Conservation (phyloP, 2,888 invertebrate species). For the Dasysyrphus tricinctus region DNA sequence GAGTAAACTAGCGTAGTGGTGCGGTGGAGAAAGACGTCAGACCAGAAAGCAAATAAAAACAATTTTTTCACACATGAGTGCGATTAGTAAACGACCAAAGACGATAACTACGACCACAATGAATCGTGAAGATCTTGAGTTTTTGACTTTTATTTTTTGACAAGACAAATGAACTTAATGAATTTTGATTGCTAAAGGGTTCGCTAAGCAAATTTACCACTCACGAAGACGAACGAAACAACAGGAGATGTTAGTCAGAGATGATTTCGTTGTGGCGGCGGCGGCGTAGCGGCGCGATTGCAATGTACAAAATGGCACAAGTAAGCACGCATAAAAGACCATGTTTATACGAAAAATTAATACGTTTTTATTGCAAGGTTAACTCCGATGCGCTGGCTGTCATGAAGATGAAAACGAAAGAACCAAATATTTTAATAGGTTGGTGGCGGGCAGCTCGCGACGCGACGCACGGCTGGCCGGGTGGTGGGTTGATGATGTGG, state of each 20-base stretch:
- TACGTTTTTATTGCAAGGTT: conserved; percentile 63
- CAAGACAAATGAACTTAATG: conserved; percentile 74
- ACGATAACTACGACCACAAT: conserved; percentile 41
- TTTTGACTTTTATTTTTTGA: conserved; percentile 46
- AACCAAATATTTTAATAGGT: conserved; percentile 49
- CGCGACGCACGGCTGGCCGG: neutral
- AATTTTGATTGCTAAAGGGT: conserved; percentile 74
- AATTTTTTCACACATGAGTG: conserved; percentile 73
- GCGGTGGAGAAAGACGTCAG: conserved; percentile 37
- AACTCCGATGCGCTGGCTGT: conserved; percentile 7
- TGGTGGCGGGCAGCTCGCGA: neutral
- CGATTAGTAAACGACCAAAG: conserved; percentile 65
- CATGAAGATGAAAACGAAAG: conserved; percentile 40
- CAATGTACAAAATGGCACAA: conserved; percentile 61
- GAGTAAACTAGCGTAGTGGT: conserved; percentile 40
- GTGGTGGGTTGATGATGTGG: conserved; percentile 35
- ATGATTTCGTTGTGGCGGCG: conserved; percentile 18
- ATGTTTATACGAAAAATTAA: conserved; percentile 40
- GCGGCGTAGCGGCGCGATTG: neutral
- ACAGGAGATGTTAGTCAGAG: conserved; percentile 57
- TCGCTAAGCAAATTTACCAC: conserved; percentile 72
- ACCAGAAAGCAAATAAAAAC: conserved; percentile 63
- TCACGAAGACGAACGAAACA: conserved; percentile 46
- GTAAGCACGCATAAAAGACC: conserved; percentile 15
- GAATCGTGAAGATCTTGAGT: conserved; percentile 55